Conservation (phyloP, 1,140 invertebrate genomes). For the Nixonia krombeini region DNA sequence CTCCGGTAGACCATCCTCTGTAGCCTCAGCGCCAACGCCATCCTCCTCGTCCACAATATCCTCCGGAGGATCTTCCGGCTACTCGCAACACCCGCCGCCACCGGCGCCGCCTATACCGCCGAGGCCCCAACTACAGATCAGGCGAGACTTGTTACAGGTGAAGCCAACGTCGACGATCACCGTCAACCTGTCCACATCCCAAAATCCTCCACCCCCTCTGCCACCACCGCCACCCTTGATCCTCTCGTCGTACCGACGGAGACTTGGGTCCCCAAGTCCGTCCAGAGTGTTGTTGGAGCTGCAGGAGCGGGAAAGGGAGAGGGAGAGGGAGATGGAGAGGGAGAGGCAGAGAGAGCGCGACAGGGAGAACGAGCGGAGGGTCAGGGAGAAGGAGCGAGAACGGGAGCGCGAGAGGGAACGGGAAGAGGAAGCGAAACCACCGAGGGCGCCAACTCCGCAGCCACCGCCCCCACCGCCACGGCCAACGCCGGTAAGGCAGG, state of each 20-base stretch:
- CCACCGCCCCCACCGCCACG: constrained; percentile 66
- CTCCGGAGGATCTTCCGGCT: constrained; percentile 52
- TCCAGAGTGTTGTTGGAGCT: constrained; percentile 63
- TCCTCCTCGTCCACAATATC: constrained; percentile 61
- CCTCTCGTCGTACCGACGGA: constrained; percentile 62
- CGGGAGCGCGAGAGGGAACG: constrained; percentile 43
- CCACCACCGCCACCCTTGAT: constrained; percentile 70
- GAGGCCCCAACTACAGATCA: constrained; percentile 78
- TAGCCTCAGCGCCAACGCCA: constrained; percentile 17
- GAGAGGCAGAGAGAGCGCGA: constrained; percentile 53
- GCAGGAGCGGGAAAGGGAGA: constrained; percentile 63
- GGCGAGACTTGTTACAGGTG: constrained; percentile 78
- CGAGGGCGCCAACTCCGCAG: constrained; percentile 67
- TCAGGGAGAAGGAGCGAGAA: constrained; percentile 30
- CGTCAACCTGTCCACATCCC: constrained; percentile 63
- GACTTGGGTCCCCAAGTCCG: constrained; percentile 64
- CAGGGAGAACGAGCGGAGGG: constrained; percentile 29
- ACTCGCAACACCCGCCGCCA: constrained; percentile 25
- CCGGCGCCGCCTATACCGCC: constrained; percentile 64
- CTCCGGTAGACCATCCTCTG: constrained; percentile 51
- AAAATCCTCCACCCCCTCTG: constrained; percentile 67
- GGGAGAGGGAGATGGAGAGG: constrained; percentile 54
- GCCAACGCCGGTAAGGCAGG: constrained; percentile 62
- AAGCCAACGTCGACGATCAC: constrained; percentile 70
- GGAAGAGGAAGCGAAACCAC: constrained; percentile 56